Evolutionary conservation across 2,888 invertebrate species (phyloP), one percentile per base, ranked within the genome.

Genomic region (Erebia aethiops): DNA sequence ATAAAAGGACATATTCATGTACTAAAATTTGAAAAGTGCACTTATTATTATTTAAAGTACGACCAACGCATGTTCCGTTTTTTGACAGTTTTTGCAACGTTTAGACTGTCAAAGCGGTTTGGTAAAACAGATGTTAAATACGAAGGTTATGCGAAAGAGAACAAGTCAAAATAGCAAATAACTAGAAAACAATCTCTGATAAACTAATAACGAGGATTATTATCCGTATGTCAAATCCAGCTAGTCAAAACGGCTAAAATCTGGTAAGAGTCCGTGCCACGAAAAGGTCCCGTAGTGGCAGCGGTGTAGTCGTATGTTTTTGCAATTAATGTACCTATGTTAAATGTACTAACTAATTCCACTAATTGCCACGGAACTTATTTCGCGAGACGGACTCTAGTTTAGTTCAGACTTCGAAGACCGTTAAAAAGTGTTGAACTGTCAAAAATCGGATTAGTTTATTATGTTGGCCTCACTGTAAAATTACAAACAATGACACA

Each of bases 21-120:
- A 89, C 78, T 80, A 81, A 49, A 89, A 91, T 88, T 89, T 79
- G 76, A 87, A 83, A 92, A 92, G 92, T 93, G 92, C 92, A 91
- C 92, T 93, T 92, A 92, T 89, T 86, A 85, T 90, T 88, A 52
- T 61, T 61, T 61, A 43, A 62, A 49, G 62, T 87, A 89, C 56
- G 67, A 13, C 62, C 49, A 49, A 49, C 14, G 46, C 18, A 8
- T 49, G 49, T 0, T 21, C 18, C 10, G 43, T 7, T 49, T 62
- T 46, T 61, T 62, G 62, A 62, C 49, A 62, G 49, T 49, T 60
- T 5, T 11, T n/a, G 41, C 41, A 60, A 41, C 2, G 8, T 2
- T n/a, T 11, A 16, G 10, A 1, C 10, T 18, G 54, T 54, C 54
- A 54, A 54, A 52, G n/a, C 16, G 8, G 52, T 46, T 46, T 46